These are phyloP conservation scores for Lapara coniferarum DNA, from an alignment of 2,888 invertebrate species.

Conservation along the genomic window DNA sequence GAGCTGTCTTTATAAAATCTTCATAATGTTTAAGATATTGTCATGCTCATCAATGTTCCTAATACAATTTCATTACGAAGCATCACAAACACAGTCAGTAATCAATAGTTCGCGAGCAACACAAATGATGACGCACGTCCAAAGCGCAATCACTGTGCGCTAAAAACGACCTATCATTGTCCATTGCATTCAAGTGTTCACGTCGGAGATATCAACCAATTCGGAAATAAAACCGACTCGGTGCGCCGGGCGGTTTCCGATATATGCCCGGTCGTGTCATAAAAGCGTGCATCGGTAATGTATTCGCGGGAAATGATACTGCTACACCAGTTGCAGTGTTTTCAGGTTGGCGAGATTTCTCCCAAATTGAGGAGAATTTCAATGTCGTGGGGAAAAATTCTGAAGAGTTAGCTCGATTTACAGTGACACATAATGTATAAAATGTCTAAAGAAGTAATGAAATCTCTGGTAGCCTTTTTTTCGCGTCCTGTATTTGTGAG, in stretches of 20 bases:
- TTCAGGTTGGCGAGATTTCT: too few relatives aligned
- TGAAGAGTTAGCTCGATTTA: too few relatives aligned
- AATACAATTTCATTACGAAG: background rate
- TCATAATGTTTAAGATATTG: too few relatives aligned
- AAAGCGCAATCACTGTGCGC: background rate
- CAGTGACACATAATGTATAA: too few relatives aligned
- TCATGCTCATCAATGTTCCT: too few relatives aligned
- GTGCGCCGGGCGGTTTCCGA: constrained; percentile 50
- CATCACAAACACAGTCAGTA: background rate
- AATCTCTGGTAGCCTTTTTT: too few relatives aligned
- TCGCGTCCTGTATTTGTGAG: too few relatives aligned
- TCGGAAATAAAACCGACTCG: constrained; percentile 53
- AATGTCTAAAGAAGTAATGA: too few relatives aligned
- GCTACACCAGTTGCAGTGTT: background rate
- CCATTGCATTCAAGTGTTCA: constrained; percentile 53
- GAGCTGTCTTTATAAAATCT: too few relatives aligned
- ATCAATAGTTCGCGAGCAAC: background rate
- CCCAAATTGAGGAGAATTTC: too few relatives aligned
- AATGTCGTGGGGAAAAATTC: too few relatives aligned
- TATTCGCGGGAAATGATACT: constrained; percentile 39
- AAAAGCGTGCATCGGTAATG: constrained; percentile 44
- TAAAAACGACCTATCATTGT: constrained; percentile 38
- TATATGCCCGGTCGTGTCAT: constrained; percentile 44
- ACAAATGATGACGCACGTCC: background rate
- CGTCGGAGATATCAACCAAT: constrained; percentile 45